Percentiles rank a stretch among this genome's conserved stretches.
These are phyloP conservation scores for Aphelinus atriplicis DNA, from an alignment of 1,140 invertebrate species.

Conservation along the genomic window DNA sequence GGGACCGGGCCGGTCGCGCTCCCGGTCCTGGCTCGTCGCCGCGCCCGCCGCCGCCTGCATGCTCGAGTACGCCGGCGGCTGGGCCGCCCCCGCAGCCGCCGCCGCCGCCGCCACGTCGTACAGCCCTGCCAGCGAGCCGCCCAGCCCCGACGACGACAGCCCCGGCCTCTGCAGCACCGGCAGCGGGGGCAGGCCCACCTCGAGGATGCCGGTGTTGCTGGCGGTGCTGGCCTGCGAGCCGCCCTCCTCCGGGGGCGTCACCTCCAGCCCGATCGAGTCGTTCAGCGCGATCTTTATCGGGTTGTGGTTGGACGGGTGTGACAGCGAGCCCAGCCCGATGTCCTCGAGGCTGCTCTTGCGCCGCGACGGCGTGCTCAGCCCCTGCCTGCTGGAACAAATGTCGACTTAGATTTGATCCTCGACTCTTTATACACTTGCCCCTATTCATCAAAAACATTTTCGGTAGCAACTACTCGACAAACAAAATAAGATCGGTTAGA, in stretches of 20 bases:
- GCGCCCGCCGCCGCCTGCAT: constrained; percentile 45
- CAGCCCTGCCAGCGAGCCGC: constrained; percentile 62
- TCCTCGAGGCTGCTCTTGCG: constrained; percentile 87
- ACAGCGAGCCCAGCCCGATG: constrained; percentile 75
- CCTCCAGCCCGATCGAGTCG: constrained; percentile 85
- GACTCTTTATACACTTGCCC: too few species aligned
- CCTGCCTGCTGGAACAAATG: constrained; percentile 68
- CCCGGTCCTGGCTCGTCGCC: background rate
- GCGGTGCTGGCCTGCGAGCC: constrained; percentile 63
- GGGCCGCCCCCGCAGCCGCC: constrained; percentile 23
- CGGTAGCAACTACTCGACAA: too few species aligned
- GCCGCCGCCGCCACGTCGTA: constrained; percentile 56
- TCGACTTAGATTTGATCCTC: too few species aligned
- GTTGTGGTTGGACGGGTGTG: constrained; percentile 70
- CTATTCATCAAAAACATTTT: too few species aligned
- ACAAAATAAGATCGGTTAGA: too few species aligned
- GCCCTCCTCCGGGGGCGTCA: constrained; percentile 82
- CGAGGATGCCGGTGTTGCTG: constrained; percentile 68
- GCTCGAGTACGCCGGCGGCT: constrained; percentile 45
- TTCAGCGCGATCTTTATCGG: constrained; percentile 86
- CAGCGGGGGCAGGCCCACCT: constrained; percentile 69
- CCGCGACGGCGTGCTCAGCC: constrained; percentile 70
- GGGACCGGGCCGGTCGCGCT: constrained; percentile 28
- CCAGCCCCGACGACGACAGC: constrained; percentile 55
- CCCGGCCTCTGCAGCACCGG: constrained; percentile 45